These are phyloP conservation scores for Crotalus viridis DNA, from an alignment of 2,113 vertebrate species.

Conservation along the genomic window DNA sequence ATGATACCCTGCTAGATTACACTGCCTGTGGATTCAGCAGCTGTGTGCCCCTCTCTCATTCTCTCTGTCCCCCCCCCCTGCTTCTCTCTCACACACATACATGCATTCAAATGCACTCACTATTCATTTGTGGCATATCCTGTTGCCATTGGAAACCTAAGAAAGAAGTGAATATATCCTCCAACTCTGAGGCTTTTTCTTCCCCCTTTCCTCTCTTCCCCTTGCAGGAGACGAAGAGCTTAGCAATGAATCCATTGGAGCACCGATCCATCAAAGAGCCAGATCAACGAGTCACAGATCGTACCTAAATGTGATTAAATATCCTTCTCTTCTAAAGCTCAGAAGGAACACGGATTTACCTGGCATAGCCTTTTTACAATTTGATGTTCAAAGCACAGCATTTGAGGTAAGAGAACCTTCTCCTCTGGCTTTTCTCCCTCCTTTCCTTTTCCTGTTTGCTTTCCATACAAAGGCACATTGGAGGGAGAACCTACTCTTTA, in stretches of 20 bases:
- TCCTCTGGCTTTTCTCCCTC: not conserved
- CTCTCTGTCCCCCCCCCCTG: slow-evolving; percentile 13
- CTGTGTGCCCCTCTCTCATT: slow-evolving; percentile 47
- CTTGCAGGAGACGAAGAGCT: slow-evolving; percentile 67
- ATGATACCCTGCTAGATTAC: slow-evolving; percentile 42
- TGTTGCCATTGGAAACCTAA: slow-evolving; percentile 83
- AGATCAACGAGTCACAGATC: slow-evolving; percentile 56
- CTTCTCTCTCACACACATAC: slow-evolving; percentile 27
- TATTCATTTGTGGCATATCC: slow-evolving; percentile 80
- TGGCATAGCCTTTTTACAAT: not conserved
- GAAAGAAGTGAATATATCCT: slow-evolving; percentile 82
- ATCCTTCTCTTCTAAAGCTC: slow-evolving; percentile 48
- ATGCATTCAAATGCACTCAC: slow-evolving; percentile 50
- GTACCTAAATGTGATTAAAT: slow-evolving; percentile 60
- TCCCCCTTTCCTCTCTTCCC: slow-evolving; percentile 46
- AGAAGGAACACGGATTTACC: slow-evolving; percentile 51
- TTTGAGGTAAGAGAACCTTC: slow-evolving; percentile 50
- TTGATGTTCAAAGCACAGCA: slow-evolving; percentile 24
- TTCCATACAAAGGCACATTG: slow-evolving; percentile 29
- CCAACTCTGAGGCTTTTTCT: slow-evolving; percentile 72
- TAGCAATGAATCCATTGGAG: slow-evolving; percentile 64
- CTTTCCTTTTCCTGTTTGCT: not conserved
- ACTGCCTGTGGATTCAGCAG: slow-evolving; percentile 65
- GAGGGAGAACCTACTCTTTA: slow-evolving; percentile 34
- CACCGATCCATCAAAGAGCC: slow-evolving; percentile 53